These are phyloP conservation scores for Parazoanthus darwini DNA, from an alignment of 92 coral and sea anemone species.

Conservation along the genomic window DNA sequence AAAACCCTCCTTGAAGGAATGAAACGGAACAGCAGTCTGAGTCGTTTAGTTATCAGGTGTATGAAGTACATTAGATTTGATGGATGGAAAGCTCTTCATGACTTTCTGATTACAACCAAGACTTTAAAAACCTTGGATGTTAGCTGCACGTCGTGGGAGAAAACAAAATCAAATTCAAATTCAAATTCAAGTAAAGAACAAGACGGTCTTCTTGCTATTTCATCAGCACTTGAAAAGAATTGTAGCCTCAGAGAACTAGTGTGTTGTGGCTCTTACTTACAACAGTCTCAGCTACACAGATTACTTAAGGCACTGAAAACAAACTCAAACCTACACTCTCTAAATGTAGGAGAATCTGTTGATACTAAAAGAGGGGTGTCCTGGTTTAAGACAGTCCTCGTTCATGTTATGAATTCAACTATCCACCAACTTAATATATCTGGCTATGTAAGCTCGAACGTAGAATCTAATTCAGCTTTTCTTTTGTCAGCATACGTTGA, in stretches of 20 bases:
- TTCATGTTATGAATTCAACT: too few relatives aligned
- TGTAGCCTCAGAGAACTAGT: not conserved
- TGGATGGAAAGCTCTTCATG: not conserved
- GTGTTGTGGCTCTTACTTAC: not conserved
- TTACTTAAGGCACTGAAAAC: too few relatives aligned
- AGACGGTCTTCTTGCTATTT: not conserved
- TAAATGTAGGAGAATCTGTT: not conserved
- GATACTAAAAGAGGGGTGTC: not conserved
- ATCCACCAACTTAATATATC: too few relatives aligned
- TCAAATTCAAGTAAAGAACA: not conserved
- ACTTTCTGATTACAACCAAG: not conserved
- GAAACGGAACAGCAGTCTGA: not conserved
- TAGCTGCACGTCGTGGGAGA: not conserved
- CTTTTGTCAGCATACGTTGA: too few relatives aligned
- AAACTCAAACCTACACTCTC: too few relatives aligned
- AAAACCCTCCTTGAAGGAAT: not conserved
- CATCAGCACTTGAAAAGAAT: not conserved
- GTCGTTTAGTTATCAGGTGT: not conserved
- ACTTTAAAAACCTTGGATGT: not conserved
- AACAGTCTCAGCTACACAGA: not conserved
- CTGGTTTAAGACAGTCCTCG: not conserved
- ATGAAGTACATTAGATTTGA: not conserved
- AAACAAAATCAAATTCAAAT: too few relatives aligned
- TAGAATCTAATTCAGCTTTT: too few relatives aligned
- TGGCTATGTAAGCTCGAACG: too few relatives aligned